Evolutionary conservation across 53 echinoderm and acorn worm species (phyloP).

Genomic region (Antedon mediterranea): DNA sequence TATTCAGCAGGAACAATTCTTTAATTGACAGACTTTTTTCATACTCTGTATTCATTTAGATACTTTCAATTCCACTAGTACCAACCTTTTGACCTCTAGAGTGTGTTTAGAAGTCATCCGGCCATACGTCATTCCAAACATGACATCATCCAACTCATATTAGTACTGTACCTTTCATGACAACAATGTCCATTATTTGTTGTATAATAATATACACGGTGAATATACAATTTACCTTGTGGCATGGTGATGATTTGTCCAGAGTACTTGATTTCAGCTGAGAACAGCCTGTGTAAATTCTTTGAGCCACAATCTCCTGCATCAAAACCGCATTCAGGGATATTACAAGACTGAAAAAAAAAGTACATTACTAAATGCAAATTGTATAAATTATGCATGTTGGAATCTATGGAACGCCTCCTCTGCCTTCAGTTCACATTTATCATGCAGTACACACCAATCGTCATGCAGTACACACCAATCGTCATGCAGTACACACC

Average conservation of each 20-base stretch:
- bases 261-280: conserved; percentile 39
- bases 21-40: too few relatives aligned
- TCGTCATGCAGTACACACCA: too few relatives aligned
- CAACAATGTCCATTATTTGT: too few relatives aligned
- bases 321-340: conserved; percentile 72
- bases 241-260: conserved; percentile 43
- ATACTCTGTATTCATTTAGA: too few relatives aligned
- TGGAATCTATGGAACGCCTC: too few relatives aligned
- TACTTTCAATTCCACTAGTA: not conserved
- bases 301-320: conserved; percentile 82
- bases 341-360: conserved; percentile 57
- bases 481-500: too few relatives aligned
- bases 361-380: not conserved
- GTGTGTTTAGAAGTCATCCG: conserved; percentile 93
- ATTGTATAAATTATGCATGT: not conserved
- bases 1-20: too few relatives aligned
- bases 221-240: conserved; percentile 29
- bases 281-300: conserved; percentile 43
- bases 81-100: conserved; percentile 87
- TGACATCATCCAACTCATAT: conserved; percentile 97
- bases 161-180: too few relatives aligned
- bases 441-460: too few relatives aligned
- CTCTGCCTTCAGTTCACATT: too few relatives aligned
- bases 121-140: conserved; percentile 97
- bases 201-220: too few relatives aligned